These are phyloP conservation scores for Epinephelus coioides DNA, from an alignment of 2,797 vertebrate genomes.

Conservation along the genomic window DNA sequence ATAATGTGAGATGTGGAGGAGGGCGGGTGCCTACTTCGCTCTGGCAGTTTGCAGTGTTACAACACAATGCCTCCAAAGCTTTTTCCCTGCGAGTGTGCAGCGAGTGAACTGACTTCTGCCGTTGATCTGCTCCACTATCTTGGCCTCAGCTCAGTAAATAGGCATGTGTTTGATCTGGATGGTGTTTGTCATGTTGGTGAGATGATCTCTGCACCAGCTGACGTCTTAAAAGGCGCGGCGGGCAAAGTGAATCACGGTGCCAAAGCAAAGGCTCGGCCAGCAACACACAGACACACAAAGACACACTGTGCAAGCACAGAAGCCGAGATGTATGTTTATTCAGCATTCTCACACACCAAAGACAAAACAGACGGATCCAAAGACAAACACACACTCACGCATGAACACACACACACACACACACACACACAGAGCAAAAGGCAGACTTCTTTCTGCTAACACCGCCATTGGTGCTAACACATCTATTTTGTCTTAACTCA, in stretches of 20 bases:
- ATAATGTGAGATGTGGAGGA: constrained; percentile 24
- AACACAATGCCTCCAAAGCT: constrained; percentile 23
- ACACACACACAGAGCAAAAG: constrained; percentile 4
- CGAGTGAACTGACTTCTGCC: constrained; percentile 30
- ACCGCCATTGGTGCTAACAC: background rate
- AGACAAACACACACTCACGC: constrained; percentile 17
- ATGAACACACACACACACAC: background rate
- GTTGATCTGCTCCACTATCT: constrained; percentile 41
- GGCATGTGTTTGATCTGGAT: constrained; percentile 68
- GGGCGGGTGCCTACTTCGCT: background rate
- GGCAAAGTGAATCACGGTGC: constrained; percentile 48
- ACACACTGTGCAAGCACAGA: constrained; percentile 34
- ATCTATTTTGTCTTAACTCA: constrained; percentile 9
- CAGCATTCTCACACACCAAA: constrained; percentile 36
- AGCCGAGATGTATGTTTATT: constrained; percentile 39
- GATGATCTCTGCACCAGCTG: constrained; percentile 71
- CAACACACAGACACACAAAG: constrained; percentile 27
- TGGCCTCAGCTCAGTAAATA: constrained; percentile 58
- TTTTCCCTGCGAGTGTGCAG: constrained; percentile 11
- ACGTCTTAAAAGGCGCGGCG: constrained; percentile 67
- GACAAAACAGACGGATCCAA: constrained; percentile 48
- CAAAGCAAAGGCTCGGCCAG: constrained; percentile 51
- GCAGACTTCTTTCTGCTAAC: constrained; percentile 22
- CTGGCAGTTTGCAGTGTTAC: constrained; percentile 22
- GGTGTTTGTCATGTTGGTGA: constrained; percentile 75